A percentile compares a stretch with the other conserved stretches of the same genome.
These are phyloP conservation scores for Apostichopus leukothele DNA, from an alignment of 53 echinoderm and acorn worm species.

Conservation along the genomic window DNA sequence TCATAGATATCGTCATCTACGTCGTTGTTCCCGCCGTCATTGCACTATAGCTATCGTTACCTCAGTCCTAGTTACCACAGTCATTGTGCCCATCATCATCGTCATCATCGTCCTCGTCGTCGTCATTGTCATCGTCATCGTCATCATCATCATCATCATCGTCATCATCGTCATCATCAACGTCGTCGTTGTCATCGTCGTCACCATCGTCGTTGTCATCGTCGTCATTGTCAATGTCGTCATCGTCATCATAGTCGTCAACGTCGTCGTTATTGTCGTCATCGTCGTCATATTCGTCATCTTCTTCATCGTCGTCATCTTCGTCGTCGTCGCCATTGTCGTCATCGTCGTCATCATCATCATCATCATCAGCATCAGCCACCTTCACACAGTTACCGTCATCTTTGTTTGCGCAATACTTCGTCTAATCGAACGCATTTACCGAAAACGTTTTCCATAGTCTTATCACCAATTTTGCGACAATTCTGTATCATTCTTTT, in stretches of 20 bases:
- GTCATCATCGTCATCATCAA: background rate
- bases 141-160: conserved; percentile 5
- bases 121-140: conserved; percentile 13
- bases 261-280: too few species aligned
- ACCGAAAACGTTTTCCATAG: too few species aligned
- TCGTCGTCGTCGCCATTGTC: background rate
- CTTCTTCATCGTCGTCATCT: background rate
- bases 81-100: background rate
- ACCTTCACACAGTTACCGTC: too few species aligned
- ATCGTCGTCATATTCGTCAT: background rate
- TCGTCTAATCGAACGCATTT: too few species aligned
- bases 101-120: conserved; percentile 2
- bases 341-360: background rate
- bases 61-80: background rate
- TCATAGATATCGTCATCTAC: background rate
- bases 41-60: too few species aligned
- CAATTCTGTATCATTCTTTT: too few species aligned
- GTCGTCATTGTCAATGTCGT: background rate
- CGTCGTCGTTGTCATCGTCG: background rate
- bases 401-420: too few species aligned
- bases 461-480: too few species aligned
- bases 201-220: background rate
- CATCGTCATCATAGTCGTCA: background rate
- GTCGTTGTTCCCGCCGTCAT: background rate
- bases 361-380: background rate